These are phyloP conservation scores for Cyclophora albipunctata DNA, from an alignment of 2,888 invertebrate genomes.

Conservation along the genomic window DNA sequence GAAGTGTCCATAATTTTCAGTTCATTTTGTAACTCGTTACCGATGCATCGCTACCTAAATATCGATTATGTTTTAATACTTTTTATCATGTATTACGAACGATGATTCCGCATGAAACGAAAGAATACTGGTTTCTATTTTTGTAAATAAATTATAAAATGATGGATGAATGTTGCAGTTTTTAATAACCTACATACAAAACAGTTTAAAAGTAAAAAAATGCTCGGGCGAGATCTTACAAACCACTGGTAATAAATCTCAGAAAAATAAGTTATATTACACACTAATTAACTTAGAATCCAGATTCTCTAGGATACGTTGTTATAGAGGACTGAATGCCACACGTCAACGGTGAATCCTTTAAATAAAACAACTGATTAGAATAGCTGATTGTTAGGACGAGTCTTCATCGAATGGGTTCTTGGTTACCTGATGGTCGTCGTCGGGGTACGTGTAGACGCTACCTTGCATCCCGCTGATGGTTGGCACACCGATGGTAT, in stretches of 20 bases:
- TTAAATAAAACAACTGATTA: constrained; percentile 35
- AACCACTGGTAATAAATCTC: constrained; percentile 15
- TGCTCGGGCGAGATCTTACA: constrained; percentile 35
- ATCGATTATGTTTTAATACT: constrained; percentile 9
- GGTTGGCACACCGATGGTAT: constrained; percentile 59
- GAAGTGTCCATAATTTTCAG: not conserved
- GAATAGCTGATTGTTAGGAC: constrained; percentile 26
- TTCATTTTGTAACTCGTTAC: constrained; percentile 4
- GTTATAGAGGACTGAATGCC: constrained; percentile 23
- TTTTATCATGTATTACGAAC: constrained; percentile 49
- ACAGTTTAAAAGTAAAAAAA: constrained; percentile 15
- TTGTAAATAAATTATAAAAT: constrained; percentile 65
- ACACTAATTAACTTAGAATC: constrained; percentile 30
- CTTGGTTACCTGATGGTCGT: constrained; percentile 55
- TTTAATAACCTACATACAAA: constrained; percentile 14
- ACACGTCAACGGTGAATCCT: constrained; percentile 37
- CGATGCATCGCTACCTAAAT: constrained; percentile 4
- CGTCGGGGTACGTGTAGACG: constrained; percentile 59
- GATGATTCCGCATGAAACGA: constrained; percentile 38
- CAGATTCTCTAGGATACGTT: constrained; percentile 39
- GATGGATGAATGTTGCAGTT: constrained; percentile 25
- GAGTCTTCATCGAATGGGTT: constrained; percentile 64
- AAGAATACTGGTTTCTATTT: constrained; percentile 56
- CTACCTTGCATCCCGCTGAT: constrained; percentile 43
- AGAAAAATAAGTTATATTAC: constrained; percentile 11